Evolutionary conservation across 1,140 invertebrate species (phyloP).

Genomic region (Drosophila rhopaloa): DNA sequence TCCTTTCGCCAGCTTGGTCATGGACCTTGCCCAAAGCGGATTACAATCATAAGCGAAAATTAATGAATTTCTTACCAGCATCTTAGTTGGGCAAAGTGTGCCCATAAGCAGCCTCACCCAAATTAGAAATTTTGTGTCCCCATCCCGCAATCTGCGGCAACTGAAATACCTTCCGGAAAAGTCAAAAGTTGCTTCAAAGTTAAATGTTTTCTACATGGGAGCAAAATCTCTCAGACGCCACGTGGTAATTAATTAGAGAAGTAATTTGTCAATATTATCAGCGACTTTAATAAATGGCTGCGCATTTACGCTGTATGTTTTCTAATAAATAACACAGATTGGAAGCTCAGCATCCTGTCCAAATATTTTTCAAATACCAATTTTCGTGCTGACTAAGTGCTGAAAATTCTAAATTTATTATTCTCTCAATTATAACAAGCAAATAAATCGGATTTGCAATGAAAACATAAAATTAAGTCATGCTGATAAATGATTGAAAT

Average conservation of each 20-base stretch:
- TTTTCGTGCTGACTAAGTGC: background rate
- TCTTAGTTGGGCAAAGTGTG: slow-evolving; percentile 51
- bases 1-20: slow-evolving; percentile 36
- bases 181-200: slow-evolving; percentile 60
- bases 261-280: slow-evolving; percentile 70
- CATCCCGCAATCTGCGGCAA: background rate
- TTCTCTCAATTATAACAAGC: background rate
- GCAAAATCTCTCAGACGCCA: slow-evolving; percentile 13
- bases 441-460: no score
- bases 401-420: background rate
- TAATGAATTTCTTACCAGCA: slow-evolving; percentile 66
- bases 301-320: slow-evolving; percentile 23
- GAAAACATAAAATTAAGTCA: no score
- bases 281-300: slow-evolving; percentile 46
- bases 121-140: slow-evolving; percentile 11
- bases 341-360: background rate
- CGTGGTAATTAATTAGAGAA: slow-evolving; percentile 66
- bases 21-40: slow-evolving; percentile 51
- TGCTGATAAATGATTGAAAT: no score
- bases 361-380: background rate
- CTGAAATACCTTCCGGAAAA: slow-evolving; percentile 17
- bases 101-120: slow-evolving; percentile 5
- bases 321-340: background rate
- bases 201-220: slow-evolving; percentile 37
- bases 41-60: slow-evolving; percentile 76